Conservation (phyloP, 2,797 vertebrate genomes). For the Chiroxiphia lanceolata region DNA sequence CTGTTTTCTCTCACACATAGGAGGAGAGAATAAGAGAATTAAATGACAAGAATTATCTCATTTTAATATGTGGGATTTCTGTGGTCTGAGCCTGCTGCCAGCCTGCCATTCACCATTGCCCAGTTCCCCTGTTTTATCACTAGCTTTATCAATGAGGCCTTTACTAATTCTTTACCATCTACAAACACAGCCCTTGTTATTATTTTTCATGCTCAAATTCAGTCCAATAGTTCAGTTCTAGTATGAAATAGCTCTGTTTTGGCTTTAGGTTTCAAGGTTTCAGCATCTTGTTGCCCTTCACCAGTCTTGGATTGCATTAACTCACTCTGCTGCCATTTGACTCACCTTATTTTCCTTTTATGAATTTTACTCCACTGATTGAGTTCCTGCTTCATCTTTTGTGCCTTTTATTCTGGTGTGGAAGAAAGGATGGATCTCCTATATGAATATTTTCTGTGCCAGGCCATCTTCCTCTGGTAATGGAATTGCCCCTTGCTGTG, state of each 20-base stretch:
- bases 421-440: background rate
- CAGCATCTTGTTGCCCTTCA: background rate
- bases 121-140: background rate
- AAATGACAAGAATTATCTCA: conserved; percentile 51
- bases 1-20: background rate
- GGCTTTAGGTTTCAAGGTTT: background rate
- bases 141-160: background rate
- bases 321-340: background rate
- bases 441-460: background rate
- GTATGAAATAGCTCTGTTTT: background rate
- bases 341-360: background rate
- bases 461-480: background rate
- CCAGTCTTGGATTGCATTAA: background rate
- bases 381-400: background rate
- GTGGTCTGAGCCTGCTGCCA: conserved; percentile 21
- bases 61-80: conserved; percentile 35
- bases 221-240: background rate
- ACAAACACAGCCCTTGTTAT: background rate
- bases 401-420: background rate
- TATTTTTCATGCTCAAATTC: background rate
- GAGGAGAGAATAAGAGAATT: conserved; percentile 31
- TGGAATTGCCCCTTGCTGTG: conserved; percentile 9
- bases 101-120: background rate
- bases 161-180: background rate
- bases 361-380: background rate